Evolutionary conservation across 1,140 invertebrate genomes (phyloP), one percentile per base, ranked within the genome.

Genomic region (Magallana gigas): DNA sequence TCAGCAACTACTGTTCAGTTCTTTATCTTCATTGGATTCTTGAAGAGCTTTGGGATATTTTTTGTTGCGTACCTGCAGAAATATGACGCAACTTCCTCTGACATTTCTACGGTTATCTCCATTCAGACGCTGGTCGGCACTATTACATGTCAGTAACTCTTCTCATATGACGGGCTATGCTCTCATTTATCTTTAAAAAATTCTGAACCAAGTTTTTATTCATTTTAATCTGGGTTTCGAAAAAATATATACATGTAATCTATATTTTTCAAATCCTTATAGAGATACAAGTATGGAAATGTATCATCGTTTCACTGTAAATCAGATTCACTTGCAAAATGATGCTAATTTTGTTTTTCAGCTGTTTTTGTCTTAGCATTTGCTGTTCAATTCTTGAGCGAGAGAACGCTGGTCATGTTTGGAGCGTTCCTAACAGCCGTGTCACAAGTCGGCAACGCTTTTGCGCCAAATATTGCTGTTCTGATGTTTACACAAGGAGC

Each of bases 81-180:
- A 23, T 85, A 85, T 76, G 57, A 85, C 29, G 84, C 84, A 12
- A 85, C 62, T 76, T 85, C 84, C 12, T 85, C 84, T n/a, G 57
- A 36, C 1, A 76, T 85, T 23, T 85, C 84, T 8, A 7, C 18
- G 7, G 68, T 85, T 8, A 23, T 85, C 18, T 71, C 84, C 16
- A 76, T 76, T 8, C 62, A 76, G 36, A 85, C 84, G 23, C 18
- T 85, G 9, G n/a, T n/a, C 16, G 23, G 29, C 56, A 76, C 36
- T 23, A 71, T 85, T 3, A n/a, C 58, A 18, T 71, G 84, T 71
- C 71, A 85, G 60, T 58, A 56, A 14, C 68, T 23, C 18, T 68
- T 48, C 36, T 48, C 36, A 48, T 48, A 48, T 48, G 5, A 48
- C 36, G 36, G 36, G 0, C 36, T 48, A 48, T 48, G 36, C 36